Conservation (phyloP, 2,888 invertebrate species). For the Eledona agricola region DNA sequence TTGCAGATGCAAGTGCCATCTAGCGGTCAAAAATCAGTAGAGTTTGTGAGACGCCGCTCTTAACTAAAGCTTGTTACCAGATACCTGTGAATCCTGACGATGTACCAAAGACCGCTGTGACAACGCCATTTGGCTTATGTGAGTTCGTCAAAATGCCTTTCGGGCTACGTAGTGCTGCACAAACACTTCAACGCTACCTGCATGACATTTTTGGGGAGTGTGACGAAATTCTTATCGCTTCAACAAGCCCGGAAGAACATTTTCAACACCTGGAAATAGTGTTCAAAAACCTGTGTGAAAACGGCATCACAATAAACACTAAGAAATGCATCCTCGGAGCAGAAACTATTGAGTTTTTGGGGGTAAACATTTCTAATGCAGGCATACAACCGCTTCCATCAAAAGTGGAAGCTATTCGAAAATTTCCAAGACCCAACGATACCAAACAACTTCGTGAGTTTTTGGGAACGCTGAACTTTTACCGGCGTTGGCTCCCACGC, state of each 20-base stretch:
- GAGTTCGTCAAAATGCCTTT: conserved; percentile 27
- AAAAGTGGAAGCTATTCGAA: conserved; percentile 50
- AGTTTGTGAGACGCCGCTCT: no score
- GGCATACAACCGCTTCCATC: conserved; percentile 52
- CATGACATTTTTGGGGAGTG: conserved; percentile 24
- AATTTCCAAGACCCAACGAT: conserved; percentile 16
- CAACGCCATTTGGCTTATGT: conserved; percentile 32
- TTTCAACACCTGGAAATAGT: conserved; percentile 43
- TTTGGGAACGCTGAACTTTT: conserved; percentile 40
- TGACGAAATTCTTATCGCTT: no score
- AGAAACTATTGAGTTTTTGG: conserved; percentile 45
- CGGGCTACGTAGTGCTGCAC: conserved; percentile 32
- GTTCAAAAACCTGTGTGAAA: conserved; percentile 45
- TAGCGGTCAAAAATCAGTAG: no score
- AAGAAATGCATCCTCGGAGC: conserved; percentile 51
- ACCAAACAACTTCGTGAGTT: conserved; percentile 32
- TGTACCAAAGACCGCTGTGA: conserved; percentile 41
- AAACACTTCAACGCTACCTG: conserved; percentile 31
- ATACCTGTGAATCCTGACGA: conserved; percentile 52
- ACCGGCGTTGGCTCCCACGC: conserved; percentile 35
- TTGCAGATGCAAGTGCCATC: no score
- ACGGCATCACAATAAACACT: conserved; percentile 49
- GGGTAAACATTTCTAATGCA: conserved; percentile 39
- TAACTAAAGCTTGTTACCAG: conserved; percentile 55
- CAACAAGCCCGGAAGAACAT: conserved; percentile 48